These are phyloP conservation scores for Cydia strobilella DNA, from an alignment of 1,140 invertebrate genomes.

Conservation along the genomic window DNA sequence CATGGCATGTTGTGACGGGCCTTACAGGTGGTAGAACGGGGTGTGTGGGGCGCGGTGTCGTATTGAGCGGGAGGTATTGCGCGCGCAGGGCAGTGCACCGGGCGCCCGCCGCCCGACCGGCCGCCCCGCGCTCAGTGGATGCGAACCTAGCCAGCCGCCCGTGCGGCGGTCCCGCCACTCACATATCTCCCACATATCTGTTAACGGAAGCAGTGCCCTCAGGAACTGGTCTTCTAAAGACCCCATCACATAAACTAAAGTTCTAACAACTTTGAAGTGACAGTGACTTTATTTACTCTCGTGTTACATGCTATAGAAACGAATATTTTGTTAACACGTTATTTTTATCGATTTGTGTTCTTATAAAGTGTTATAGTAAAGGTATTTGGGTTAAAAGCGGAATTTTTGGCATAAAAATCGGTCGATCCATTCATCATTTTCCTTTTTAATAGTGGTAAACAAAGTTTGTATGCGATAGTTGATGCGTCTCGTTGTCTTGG, in stretches of 20 bases:
- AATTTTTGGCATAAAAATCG: not conserved
- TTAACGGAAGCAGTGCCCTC: slow-evolving; percentile 26
- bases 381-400: slow-evolving; percentile 24
- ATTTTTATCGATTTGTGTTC: slow-evolving; percentile 29
- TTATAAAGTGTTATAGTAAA: slow-evolving; percentile 27
- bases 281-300: slow-evolving; percentile 25
- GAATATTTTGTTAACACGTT: slow-evolving; percentile 28
- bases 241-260: slow-evolving; percentile 25
- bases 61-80: slow-evolving; percentile 64
- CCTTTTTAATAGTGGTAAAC: slow-evolving; percentile 7
- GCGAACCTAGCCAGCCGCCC: slow-evolving; percentile 9
- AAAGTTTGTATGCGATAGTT: slow-evolving; percentile 24
- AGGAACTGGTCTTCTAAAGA: slow-evolving; percentile 26
- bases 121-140: slow-evolving; percentile 42
- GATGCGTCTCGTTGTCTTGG: slow-evolving; percentile 2
- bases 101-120: slow-evolving; percentile 44
- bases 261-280: slow-evolving; percentile 4
- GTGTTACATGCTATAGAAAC: not conserved
- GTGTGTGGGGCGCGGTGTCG: slow-evolving; percentile 64
- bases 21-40: slow-evolving; percentile 67
- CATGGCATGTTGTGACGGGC: slow-evolving; percentile 67
- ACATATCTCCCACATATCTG: slow-evolving; percentile 29
- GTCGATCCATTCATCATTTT: not conserved
- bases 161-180: not conserved
- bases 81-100: slow-evolving; percentile 64